Percentiles rank a stretch among this genome's conserved stretches.
These are phyloP conservation scores for Conger conger DNA, from an alignment of 2,113 vertebrate species.

Conservation along the genomic window DNA sequence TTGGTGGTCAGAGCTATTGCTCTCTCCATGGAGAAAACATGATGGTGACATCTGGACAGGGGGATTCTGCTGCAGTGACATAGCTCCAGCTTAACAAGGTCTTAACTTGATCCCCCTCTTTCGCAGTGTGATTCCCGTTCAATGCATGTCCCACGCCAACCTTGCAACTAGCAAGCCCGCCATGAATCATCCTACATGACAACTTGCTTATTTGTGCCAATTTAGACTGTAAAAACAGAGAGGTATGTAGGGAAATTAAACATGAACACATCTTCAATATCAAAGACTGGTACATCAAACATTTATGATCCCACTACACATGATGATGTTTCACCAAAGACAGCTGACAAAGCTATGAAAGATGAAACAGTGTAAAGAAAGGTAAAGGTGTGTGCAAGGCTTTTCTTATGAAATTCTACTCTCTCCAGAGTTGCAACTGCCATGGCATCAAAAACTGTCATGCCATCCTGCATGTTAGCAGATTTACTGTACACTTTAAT, in stretches of 20 bases:
- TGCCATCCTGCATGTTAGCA: too few relatives aligned
- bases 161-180: not conserved
- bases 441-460: too few relatives aligned
- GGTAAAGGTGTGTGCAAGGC: not conserved
- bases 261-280: not conserved
- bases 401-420: too few relatives aligned
- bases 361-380: not conserved
- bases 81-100: conserved; percentile 19
- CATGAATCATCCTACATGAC: not conserved
- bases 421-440: too few relatives aligned
- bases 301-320: not conserved
- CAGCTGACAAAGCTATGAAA: conserved; percentile 8
- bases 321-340: not conserved
- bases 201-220: not conserved
- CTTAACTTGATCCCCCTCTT: conserved; percentile 28
- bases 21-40: conserved; percentile 15
- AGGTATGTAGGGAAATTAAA: not conserved
- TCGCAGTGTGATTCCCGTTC: conserved; percentile 25
- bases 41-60: conserved; percentile 22
- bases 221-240: not conserved
- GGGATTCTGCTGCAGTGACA: conserved; percentile 18
- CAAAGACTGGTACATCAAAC: not conserved
- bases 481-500: too few relatives aligned
- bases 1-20: conserved; percentile 2
- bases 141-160: conserved; percentile 16